phyloP scores from a whole-genome alignment of 2,113 vertebrate species.

The Helogale parvula region DNA sequence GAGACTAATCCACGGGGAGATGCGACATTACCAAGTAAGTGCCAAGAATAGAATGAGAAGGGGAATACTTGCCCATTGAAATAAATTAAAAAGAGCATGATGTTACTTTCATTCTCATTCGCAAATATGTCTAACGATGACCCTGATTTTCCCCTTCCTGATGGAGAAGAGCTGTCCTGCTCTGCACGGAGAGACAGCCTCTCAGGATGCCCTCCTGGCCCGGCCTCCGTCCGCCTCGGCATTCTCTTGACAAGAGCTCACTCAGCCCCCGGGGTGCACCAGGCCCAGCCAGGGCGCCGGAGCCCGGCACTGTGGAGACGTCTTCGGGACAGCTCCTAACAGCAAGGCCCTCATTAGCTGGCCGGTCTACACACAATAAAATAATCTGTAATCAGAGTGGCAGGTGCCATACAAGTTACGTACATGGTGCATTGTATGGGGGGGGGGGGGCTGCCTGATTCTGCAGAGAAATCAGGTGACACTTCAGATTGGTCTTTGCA shows the following conservation, averaged over 20 bases:
- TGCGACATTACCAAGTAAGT: background rate
- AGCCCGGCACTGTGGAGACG: accelerated
- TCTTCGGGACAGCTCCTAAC: background rate
- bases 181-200: too few species aligned
- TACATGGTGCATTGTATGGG: background rate
- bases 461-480: background rate
- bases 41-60: background rate
- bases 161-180: background rate
- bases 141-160: background rate
- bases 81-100: background rate
- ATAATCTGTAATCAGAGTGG: background rate
- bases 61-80: background rate
- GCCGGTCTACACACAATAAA: background rate
- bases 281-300: background rate
- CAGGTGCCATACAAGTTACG: background rate
- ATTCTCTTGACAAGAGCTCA: background rate
- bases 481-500: background rate
- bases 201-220: accelerated
- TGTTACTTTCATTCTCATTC: background rate
- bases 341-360: background rate
- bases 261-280: background rate
- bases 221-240: background rate
- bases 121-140: background rate
- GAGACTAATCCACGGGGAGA: background rate
- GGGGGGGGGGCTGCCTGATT: background rate